Base-by-base conservation (phyloP, 1,140 invertebrate species). In the Saccostrea cuccullata region DNA sequence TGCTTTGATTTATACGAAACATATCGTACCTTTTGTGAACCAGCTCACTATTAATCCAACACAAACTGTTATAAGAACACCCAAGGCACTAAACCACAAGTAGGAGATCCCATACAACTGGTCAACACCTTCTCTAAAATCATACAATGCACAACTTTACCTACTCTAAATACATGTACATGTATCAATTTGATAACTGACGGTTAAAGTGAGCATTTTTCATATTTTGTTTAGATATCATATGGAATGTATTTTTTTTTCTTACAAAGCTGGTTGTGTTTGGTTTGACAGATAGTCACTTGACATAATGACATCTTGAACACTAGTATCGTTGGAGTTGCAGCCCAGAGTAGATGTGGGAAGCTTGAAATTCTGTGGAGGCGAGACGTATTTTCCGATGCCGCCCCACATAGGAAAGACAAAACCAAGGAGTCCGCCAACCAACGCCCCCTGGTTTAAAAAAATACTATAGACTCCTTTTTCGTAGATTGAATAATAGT, bases 71-170 rank as follows among this genome's bases (percentile, higher is more conserved):
- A 87, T 82, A 0, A 98, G 94, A 0, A 97, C 97, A 0, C 96
- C 97, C 20, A 98, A 96, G n/a, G 96, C 96, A 30, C 97, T 97
- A 82, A 97, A 97, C 92, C 98, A 97, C 96, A 97, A 96, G 92
- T 98, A 98, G 0, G 98, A 98, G 15, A 99, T 95, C 85, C 96
- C 95, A 91, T 98, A 97, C 13, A 97, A 92, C 47, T 89, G 86
- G 11, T 92, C 86, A 40, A 92, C 3, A 4, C 89, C 90, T 13
- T 87, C 58, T 67, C 91, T 92, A 83, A 77, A 90, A 88, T 64
- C 6, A 64, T 83, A 9, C 12, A 77, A 30, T 13, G 0, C 3
- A 73, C 9, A 77, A 12, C 70, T n/a, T 47, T 47, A 64, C 20
- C 13, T 17, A 3, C 17, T 20, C n/a, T 2, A 20, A 17, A 20